Evolutionary conservation across 2,888 invertebrate species (phyloP).

Genomic region (Ormyrus pomaceus): DNA sequence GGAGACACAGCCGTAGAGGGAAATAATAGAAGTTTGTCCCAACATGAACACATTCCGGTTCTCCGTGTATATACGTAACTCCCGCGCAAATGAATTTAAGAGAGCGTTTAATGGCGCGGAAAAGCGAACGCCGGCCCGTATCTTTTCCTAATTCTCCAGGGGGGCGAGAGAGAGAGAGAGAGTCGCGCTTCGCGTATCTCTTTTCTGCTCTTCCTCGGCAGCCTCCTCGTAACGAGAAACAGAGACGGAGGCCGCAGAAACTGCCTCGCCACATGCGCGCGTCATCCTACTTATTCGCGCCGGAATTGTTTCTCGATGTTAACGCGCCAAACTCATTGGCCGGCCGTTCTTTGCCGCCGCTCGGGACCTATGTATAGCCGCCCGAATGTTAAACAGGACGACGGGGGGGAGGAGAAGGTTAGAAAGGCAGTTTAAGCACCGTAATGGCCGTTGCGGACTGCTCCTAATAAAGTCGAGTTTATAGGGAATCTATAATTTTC

Average conservation of each 20-base stretch:
- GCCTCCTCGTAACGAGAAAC: background rate
- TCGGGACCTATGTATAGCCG: background rate
- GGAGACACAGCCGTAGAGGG: background rate
- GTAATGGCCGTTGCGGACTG: background rate
- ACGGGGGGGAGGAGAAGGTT: background rate
- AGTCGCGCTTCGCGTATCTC: background rate
- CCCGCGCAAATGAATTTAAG: slow-evolving; percentile 45
- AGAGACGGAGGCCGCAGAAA: background rate
- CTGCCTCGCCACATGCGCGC: background rate
- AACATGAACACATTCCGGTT: slow-evolving; percentile 27
- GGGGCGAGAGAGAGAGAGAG: background rate
- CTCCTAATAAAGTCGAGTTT: slow-evolving; percentile 8
- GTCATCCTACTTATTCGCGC: background rate
- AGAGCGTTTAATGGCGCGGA: slow-evolving; percentile 46
- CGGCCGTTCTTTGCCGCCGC: background rate
- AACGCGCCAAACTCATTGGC: slow-evolving; percentile 31
- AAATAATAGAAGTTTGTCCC: slow-evolving; percentile 28
- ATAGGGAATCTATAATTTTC: slow-evolving; percentile 18
- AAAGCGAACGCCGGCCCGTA: slow-evolving; percentile 42
- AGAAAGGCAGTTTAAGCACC: background rate
- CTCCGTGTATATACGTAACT: slow-evolving; percentile 25
- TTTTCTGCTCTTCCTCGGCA: background rate
- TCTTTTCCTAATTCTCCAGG: slow-evolving; percentile 39
- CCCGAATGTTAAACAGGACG: background rate
- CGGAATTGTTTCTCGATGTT: slow-evolving; percentile 35